Evolutionary conservation across 2,113 vertebrate genomes (phyloP).

Genomic region (Pachypanchax playfairii): DNA sequence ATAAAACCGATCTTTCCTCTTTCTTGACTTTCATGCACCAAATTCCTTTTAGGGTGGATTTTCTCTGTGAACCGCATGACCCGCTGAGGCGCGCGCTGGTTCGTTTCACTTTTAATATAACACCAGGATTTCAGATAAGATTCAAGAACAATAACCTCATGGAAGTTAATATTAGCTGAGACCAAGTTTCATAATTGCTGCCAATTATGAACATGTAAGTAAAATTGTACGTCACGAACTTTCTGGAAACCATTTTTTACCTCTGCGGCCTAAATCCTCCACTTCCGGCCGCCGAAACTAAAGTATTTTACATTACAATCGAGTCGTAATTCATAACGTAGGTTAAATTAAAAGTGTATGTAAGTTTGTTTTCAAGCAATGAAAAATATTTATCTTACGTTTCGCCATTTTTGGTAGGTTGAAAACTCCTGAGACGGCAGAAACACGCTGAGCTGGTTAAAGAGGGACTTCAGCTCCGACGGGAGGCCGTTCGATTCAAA

Average conservation of each 20-base stretch:
- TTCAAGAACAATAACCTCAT: background rate
- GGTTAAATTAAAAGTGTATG: too few relatives aligned
- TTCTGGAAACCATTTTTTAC: constrained; percentile 18
- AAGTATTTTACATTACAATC: background rate
- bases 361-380: background rate
- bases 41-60: constrained; percentile 33
- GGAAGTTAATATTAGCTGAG: too few relatives aligned
- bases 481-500: constrained; percentile 94
- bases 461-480: constrained; percentile 88
- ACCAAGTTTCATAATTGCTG: background rate
- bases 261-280: constrained; percentile 50
- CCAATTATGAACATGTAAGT: background rate
- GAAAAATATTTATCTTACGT: constrained; percentile 68
- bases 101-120: background rate
- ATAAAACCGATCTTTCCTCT: too few relatives aligned
- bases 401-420: constrained; percentile 89
- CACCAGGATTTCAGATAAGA: background rate
- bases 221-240: background rate
- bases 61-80: background rate
- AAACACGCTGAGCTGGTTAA: constrained; percentile 89
- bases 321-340: background rate
- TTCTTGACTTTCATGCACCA: background rate
- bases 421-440: constrained; percentile 92
- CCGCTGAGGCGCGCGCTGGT: too few relatives aligned
- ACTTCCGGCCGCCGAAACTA: constrained; percentile 7